Base-by-base conservation (phyloP, 2,888 invertebrate species). In the Helobdella robusta region DNA sequence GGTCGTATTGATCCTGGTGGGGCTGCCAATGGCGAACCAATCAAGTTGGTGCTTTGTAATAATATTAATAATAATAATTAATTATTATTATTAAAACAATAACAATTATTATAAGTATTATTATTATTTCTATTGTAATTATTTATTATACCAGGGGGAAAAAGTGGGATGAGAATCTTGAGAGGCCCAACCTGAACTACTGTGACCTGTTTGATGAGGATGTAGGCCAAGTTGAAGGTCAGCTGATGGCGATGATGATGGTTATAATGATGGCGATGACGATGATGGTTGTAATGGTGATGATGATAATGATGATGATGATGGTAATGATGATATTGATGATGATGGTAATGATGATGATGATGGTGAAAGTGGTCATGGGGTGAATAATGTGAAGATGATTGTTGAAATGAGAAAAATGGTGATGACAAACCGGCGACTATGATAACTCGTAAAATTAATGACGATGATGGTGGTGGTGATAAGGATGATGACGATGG, bases 181-280 rank as follows among this genome's bases (percentile, higher is more conserved):
- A 92, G 78, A 92, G 94, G 77, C 95, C 95, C 0, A 89, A 92
- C 50, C 79, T 97, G 65, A 92, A 97, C 81, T 97, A 97, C 81
- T 93, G 93, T 0, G 93, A 95, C 79, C 90, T 95, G 80, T 98
- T 95, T 72, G 95, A 84, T 64, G 89, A 90, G 72, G 92, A 80
- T 69, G 91, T 93, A 0, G 97, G 97, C 0, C 91, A 92, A 77
- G 83, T 88, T 64, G 88, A 92, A 0, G 94, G 81, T 77, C 6
- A 52, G 59, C 35, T 1, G 32, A 15, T 28, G 34, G 48, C 48
- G 50, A 62, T 28, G 50, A 48, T 34, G 50, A 40, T 15, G 56
- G 35, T 58, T 35, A 64, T 56, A 56, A 58, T 56, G 64, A 56
- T 58, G 64, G 56, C 23, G 64, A 64, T 34, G 64, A 56, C 34